Base-by-base conservation (phyloP, 2,113 vertebrate genomes). In the Todiramphus chloris region DNA sequence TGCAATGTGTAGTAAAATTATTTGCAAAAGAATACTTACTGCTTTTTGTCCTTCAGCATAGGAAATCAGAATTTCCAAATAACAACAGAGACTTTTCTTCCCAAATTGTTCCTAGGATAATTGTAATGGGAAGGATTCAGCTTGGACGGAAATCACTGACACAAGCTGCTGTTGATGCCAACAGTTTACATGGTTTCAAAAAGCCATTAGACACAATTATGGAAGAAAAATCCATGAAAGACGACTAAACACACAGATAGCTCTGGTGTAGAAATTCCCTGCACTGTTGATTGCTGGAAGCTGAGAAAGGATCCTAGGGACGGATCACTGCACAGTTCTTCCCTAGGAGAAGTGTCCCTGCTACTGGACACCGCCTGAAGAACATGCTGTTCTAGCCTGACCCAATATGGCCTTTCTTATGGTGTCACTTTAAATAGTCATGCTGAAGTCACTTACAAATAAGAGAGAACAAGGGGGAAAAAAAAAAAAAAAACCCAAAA, bases 151-250 rank as follows among this genome's bases (percentile, higher is more conserved):
- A 93, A 80, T 75, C 81, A 88, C 10, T 62, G 91, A 94, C 89
- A 95, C 39, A 91, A 94, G 48, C 66, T 94, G 67, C 44, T 68
- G 53, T 25, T 13, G 58, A 56, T 96, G 91, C 77, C 87, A 94
- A n/a, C 89, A 89, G 30, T 94, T 72, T 91, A 87, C 77, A 56
- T 25, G 62, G 83, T 59, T 91, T 96, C 70, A 91, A 48, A 96
- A 94, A 95, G 83, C 84, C 91, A 87, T 96, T 91, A 94, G 81
- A 64, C 62, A 76, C 67, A 87, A 93, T 85, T 86, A 87, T 21
- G 16, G 70, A 84, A 89, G 70, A 92, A 84, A 95, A 94, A 82
- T 87, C 66, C 37, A 48, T 62, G 90, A 83, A 90, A 94, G 41
- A 63, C 1, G 2, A 39, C 79, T 68, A 82, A 94, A 91, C 43